Percentiles rank a stretch among this genome's conserved stretches.
Conservation (phyloP, 2,113 vertebrate species). For the Alligator sinensis region DNA sequence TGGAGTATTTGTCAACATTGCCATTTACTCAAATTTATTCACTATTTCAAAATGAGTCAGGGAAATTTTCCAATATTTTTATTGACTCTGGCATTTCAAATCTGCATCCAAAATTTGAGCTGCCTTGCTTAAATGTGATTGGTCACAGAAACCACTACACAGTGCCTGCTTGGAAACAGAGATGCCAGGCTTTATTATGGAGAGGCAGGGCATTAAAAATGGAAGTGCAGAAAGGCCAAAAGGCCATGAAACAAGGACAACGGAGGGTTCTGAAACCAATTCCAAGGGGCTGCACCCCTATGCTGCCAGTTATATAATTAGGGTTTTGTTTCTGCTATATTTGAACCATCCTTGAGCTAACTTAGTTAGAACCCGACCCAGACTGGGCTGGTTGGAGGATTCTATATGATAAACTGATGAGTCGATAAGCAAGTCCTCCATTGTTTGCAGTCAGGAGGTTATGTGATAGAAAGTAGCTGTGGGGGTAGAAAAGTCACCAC, state of each 20-base stretch:
- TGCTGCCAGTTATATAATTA: background rate
- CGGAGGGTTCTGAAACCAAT: conserved; percentile 1
- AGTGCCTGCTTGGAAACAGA: background rate
- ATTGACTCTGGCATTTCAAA: background rate
- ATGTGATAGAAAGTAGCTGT: background rate
- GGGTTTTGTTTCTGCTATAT: background rate
- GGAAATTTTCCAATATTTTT: too few species aligned
- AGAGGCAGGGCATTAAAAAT: background rate
- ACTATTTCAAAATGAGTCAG: background rate
- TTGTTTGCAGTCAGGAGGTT: background rate
- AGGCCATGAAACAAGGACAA: background rate
- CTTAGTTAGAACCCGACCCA: background rate
- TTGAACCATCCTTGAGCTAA: conserved; percentile 1
- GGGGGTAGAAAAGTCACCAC: background rate
- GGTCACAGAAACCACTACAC: too few species aligned
- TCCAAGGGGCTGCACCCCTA: background rate
- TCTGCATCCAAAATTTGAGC: background rate
- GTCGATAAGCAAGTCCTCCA: conserved; percentile 7
- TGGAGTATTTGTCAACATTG: background rate
- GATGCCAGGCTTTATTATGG: background rate
- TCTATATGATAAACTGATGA: background rate
- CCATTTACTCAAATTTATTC: background rate
- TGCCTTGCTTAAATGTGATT: too few species aligned
- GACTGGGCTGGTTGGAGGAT: background rate
- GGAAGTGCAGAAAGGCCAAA: background rate